phyloP scores from a whole-genome alignment of 2,797 vertebrate genomes.

The Oophaga sylvatica region DNA sequence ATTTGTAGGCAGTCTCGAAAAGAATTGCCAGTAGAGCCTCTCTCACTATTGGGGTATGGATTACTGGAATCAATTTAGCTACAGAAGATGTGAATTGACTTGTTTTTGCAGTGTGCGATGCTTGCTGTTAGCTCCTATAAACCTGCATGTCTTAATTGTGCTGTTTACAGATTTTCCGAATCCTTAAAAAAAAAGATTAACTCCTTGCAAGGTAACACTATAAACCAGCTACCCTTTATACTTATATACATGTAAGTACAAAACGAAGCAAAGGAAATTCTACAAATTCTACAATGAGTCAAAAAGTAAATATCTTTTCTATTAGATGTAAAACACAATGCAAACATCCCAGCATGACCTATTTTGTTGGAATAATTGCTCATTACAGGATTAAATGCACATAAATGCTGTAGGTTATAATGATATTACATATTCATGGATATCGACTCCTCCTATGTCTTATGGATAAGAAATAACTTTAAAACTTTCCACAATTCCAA shows the following conservation, averaged over 20 bases:
- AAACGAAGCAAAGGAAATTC: background rate
- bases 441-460: too few relatives aligned
- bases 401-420: too few relatives aligned
- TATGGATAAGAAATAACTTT: too few relatives aligned
- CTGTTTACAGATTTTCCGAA: slow-evolving; percentile 18
- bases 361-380: too few relatives aligned
- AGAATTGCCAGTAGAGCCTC: slow-evolving; percentile 1
- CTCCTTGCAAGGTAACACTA: background rate
- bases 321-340: too few relatives aligned
- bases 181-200: slow-evolving; percentile 21
- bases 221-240: background rate
- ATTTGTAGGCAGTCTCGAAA: slow-evolving; percentile 2
- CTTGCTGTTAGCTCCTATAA: slow-evolving; percentile 34
- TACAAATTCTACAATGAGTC: too few relatives aligned
- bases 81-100: slow-evolving; percentile 40
- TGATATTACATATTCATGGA: too few relatives aligned
- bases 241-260: background rate
- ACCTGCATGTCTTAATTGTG: slow-evolving; percentile 7
- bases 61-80: slow-evolving; percentile 30
- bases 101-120: slow-evolving; percentile 39
- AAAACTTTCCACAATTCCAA: too few relatives aligned
- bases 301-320: too few relatives aligned
- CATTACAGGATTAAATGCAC: too few relatives aligned
- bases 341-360: too few relatives aligned
- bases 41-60: slow-evolving; percentile 32